Conservation (phyloP, 2,797 vertebrate species). For the Psittacula derbiana region DNA sequence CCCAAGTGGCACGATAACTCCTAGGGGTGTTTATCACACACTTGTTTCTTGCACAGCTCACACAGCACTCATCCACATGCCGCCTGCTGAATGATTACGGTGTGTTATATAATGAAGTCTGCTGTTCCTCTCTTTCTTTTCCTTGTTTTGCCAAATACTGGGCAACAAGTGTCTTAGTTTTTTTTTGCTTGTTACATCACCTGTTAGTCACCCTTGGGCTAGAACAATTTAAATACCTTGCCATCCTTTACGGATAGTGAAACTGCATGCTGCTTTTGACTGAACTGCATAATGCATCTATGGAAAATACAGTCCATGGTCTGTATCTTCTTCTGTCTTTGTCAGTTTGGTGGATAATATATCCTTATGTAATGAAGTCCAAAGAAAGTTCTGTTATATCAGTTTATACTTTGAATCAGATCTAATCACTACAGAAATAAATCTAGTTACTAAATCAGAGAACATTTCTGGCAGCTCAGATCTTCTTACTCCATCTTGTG, state of each 20-base stretch:
- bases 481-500: slow-evolving; percentile 77
- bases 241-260: neutral
- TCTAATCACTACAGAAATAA: slow-evolving; percentile 17
- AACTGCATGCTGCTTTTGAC: neutral
- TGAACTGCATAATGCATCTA: neutral
- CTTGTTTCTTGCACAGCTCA: neutral
- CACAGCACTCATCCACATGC: neutral
- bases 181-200: neutral
- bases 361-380: neutral
- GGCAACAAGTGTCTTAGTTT: neutral
- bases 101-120: neutral
- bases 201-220: neutral
- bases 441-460: neutral
- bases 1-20: neutral
- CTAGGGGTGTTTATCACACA: neutral
- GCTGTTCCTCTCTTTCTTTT: neutral
- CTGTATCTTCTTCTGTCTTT: neutral
- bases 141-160: neutral
- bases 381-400: neutral
- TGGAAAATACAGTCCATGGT: neutral
- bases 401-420: neutral
- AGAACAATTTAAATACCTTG: neutral
- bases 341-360: neutral
- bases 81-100: neutral
- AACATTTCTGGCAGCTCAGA: neutral